phyloP scores from a whole-genome alignment of 2,797 vertebrate species.

The Sylvia borin region DNA sequence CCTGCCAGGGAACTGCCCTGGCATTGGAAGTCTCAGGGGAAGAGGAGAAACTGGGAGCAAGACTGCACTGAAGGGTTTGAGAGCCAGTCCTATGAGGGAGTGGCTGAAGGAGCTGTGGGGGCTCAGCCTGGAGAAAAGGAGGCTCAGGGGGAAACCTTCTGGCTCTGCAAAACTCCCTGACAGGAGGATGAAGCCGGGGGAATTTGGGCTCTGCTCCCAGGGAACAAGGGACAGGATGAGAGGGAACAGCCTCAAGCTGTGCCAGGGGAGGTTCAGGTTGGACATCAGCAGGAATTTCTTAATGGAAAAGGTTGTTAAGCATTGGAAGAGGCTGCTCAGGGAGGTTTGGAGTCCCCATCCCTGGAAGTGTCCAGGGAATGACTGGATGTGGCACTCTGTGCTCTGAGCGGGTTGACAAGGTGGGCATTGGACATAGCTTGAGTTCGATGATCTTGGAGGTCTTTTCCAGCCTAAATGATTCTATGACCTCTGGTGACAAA shows the following conservation, averaged over 20 bases:
- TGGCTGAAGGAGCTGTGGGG: accelerated
- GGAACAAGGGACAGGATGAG: neutral
- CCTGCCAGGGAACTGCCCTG: neutral
- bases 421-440: accelerated
- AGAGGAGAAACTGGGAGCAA: neutral
- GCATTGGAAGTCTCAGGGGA: neutral
- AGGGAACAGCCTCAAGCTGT: neutral
- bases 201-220: accelerated
- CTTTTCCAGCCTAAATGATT: neutral
- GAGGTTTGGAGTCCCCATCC: neutral
- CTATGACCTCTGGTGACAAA: neutral
- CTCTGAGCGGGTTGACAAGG: neutral
- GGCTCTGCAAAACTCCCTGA: neutral
- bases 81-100: neutral
- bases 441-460: neutral
- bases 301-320: neutral
- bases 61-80: neutral
- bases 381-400: neutral
- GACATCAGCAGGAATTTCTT: neutral
- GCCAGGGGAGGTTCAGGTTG: neutral
- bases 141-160: neutral
- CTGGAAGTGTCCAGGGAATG: neutral
- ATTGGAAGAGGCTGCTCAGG: neutral
- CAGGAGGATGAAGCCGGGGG: accelerated
- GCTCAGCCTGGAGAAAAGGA: neutral